Evolutionary conservation across 2,113 vertebrate species (phyloP).

Genomic region (Protobothrops mucrosquamatus): DNA sequence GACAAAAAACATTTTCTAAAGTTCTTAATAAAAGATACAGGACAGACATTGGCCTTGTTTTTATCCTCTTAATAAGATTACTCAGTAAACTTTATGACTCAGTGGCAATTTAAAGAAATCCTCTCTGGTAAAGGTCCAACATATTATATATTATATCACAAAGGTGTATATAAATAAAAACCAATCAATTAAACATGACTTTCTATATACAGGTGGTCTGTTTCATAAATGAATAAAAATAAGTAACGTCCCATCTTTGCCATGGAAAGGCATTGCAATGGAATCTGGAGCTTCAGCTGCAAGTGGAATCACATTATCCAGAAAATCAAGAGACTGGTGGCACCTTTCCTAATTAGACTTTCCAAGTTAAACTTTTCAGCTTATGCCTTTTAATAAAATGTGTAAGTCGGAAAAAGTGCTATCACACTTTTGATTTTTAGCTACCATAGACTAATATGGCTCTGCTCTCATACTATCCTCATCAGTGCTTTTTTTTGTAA

Average conservation of each 20-base stretch:
- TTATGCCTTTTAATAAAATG: not conserved
- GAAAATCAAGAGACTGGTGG: not conserved
- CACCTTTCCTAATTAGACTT: not conserved
- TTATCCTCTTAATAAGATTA: not conserved
- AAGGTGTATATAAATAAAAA: not conserved
- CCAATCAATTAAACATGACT: not conserved
- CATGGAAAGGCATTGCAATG: not conserved
- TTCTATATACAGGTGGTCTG: not conserved
- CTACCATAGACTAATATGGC: not conserved
- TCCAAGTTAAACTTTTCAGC: not conserved
- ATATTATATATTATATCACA: not conserved
- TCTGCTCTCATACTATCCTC: not conserved
- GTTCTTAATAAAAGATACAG: not conserved
- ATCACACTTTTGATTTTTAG: not conserved
- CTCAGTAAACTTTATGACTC: too few species aligned
- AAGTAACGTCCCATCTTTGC: slow-evolving; percentile 13
- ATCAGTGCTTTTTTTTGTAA: not conserved
- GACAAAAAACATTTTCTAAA: not conserved
- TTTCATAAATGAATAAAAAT: not conserved
- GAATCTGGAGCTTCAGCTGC: slow-evolving; percentile 32
- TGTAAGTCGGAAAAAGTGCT: not conserved
- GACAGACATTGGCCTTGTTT: not conserved
- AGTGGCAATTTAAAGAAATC: not conserved
- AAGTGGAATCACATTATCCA: slow-evolving; percentile 47
- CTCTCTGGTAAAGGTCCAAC: not conserved